Base-by-base conservation (phyloP, 1,140 invertebrate species). In the Rhopalosiphum padi region DNA sequence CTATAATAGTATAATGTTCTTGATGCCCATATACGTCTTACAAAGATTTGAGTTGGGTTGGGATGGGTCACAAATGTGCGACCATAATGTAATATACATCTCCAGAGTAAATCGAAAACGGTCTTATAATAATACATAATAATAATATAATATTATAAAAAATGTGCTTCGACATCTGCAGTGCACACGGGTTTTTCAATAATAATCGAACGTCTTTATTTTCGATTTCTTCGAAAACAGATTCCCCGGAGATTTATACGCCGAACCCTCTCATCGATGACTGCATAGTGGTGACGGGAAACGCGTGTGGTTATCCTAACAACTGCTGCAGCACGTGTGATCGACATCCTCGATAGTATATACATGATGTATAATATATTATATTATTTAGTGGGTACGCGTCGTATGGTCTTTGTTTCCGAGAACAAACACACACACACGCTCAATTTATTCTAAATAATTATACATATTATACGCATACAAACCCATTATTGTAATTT, bases 331-430 rank as follows among this genome's bases (percentile, higher is more conserved):
- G 68, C 89, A 90, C 89, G 89, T 90, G 89, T 41, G 85, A 60
- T 68, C 68, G 35, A 21, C 35, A 21, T 90, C 88, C n/a, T 41
- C 41, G 89, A 37, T 90, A 25, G 89, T 30, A 35, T 90, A 43
- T 9, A 51, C 15, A 51, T 4, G 2, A 51, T 51, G 15, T 46
- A 46, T 90, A 68, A 43, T 43, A 30, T 41, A 30, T 25, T n/a
- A 15, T 35, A n/a, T 77, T 68, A 68, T 68, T 68, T 77, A 77
- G 53, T 68, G 55, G 25, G 55, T 53, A 11, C 41, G 89, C 23
- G 41, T 77, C 55, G 22, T 68, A 55, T 41, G 89, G 51, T 90
- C 55, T 90, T 90, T 89, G 46, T 89, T 89, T 89, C 23, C 85
- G 15, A n/a, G 11, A 43, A 25, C 83, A 43, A 3, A 86, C 43